These are phyloP conservation scores for Pachyuromys duprasi DNA, from an alignment of 2,797 vertebrate genomes.

Conservation along the genomic window DNA sequence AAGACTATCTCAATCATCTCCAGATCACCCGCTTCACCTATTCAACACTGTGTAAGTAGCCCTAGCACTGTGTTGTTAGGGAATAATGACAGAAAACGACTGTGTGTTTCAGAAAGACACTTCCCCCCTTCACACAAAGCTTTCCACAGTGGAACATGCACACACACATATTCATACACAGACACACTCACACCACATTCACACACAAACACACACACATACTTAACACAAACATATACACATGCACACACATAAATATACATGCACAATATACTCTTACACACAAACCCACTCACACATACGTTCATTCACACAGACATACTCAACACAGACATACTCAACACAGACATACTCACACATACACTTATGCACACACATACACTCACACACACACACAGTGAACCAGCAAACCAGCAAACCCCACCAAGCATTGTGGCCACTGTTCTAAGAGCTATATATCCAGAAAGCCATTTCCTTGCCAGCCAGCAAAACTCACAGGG, in stretches of 20 bases:
- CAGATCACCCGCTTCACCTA: neutral
- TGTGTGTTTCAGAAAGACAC: neutral
- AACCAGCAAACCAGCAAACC: neutral
- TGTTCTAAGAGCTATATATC: neutral
- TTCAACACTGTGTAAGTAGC: neutral
- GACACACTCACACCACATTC: neutral
- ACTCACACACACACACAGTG: neutral
- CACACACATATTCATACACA: neutral
- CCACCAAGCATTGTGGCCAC: neutral
- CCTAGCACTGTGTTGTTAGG: neutral
- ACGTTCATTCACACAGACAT: no score
- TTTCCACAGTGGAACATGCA: neutral
- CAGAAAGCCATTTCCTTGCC: neutral
- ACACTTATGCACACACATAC: neutral
- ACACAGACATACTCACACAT: no score
- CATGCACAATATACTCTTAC: no score
- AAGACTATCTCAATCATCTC: neutral
- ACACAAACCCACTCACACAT: neutral
- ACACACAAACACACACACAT: neutral
- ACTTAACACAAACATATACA: neutral
- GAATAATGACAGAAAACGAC: neutral
- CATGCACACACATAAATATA: neutral
- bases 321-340: neutral
- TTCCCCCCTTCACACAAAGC: neutral
- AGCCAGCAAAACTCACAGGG: neutral